Conservation (phyloP, 2,113 vertebrate genomes). For the Colinus virginianus region DNA sequence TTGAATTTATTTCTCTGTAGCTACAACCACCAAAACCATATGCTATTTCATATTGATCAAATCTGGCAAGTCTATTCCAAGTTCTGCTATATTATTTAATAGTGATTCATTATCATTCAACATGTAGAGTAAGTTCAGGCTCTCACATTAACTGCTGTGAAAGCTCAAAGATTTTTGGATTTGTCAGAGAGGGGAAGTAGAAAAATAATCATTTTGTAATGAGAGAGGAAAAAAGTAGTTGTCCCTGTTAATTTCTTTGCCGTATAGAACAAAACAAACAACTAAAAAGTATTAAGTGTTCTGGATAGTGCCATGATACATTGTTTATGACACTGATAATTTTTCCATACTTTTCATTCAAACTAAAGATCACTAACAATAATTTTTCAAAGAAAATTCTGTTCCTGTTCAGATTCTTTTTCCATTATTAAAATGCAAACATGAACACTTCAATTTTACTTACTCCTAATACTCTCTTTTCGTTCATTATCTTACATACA, state of each 20-base stretch:
- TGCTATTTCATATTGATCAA: background rate
- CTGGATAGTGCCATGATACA: background rate
- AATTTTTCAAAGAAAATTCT: background rate
- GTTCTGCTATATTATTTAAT: too few species aligned
- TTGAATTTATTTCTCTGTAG: background rate
- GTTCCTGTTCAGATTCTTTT: background rate
- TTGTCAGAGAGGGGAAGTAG: background rate
- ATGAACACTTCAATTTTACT: background rate
- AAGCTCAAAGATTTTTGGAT: background rate
- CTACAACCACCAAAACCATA: background rate
- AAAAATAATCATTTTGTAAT: background rate
- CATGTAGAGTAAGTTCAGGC: too few species aligned
- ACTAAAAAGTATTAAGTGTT: background rate
- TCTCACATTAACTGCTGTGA: background rate
- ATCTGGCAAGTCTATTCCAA: too few species aligned
- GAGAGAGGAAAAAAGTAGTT: background rate
- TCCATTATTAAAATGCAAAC: rapidly evolving
- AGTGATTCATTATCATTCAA: too few species aligned
- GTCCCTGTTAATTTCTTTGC: background rate
- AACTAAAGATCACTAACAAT: background rate
- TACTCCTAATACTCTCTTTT: background rate
- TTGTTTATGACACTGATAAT: background rate
- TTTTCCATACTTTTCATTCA: background rate
- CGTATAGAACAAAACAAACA: background rate
- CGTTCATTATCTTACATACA: background rate